Percentiles rank a stretch among this genome's conserved stretches.
phyloP scores from a whole-genome alignment of 2,888 invertebrate genomes.

The Acanthosepion pharaonis region DNA sequence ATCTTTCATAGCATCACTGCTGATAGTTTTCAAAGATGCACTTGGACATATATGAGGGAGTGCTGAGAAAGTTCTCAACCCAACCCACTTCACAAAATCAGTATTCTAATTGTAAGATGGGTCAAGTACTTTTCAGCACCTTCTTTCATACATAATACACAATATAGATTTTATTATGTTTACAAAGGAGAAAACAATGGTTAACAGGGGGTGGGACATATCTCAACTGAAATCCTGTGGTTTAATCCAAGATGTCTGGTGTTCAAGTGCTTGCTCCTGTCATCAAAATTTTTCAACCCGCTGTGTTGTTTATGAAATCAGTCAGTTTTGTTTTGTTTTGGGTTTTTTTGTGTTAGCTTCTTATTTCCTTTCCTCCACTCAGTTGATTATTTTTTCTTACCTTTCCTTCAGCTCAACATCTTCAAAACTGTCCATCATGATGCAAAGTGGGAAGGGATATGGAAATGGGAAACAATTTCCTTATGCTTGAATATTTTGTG shows the following conservation, averaged over 20 bases:
- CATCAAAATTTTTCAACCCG: slow-evolving; percentile 10
- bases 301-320: neutral
- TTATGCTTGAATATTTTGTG: no score
- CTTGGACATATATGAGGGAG: no score
- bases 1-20: no score
- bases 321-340: neutral
- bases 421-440: no score
- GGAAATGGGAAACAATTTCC: no score
- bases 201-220: no score
- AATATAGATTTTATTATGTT: neutral
- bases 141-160: neutral
- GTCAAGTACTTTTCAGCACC: no score
- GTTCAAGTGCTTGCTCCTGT: slow-evolving; percentile 33
- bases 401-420: slow-evolving; percentile 10
- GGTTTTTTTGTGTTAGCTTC: neutral
- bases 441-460: no score
- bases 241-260: slow-evolving; percentile 22
- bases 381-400: neutral
- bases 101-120: no score
- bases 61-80: no score
- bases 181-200: neutral
- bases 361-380: neutral
- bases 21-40: no score
- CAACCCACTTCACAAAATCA: no score
- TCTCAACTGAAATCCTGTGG: neutral